Percentiles rank a stretch among this genome's conserved stretches.
These are phyloP conservation scores for Sceliomorpha sp. DNA, from an alignment of 2,888 invertebrate species.

Conservation along the genomic window DNA sequence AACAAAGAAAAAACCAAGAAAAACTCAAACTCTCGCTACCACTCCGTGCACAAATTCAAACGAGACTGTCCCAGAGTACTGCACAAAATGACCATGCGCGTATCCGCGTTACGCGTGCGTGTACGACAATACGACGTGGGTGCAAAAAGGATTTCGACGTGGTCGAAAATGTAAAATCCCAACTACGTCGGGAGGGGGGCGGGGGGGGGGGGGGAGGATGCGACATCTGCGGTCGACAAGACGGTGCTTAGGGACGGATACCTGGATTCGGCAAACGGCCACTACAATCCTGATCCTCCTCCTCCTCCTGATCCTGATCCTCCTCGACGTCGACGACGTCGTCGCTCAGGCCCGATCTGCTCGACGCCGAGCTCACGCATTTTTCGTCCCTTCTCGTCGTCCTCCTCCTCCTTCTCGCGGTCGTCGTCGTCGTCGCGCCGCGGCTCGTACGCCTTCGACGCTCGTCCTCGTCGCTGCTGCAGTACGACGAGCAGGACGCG, in stretches of 20 bases:
- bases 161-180: too few relatives aligned
- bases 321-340: constrained; percentile 60
- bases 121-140: too few relatives aligned
- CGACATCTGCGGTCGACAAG: constrained; percentile 43
- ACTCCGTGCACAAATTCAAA: too few relatives aligned
- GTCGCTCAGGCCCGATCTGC: constrained; percentile 62
- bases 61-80: too few relatives aligned
- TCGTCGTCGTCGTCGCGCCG: constrained; percentile 45
- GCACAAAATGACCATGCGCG: too few relatives aligned
- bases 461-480: constrained; percentile 72
- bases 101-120: too few relatives aligned
- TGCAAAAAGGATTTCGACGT: too few relatives aligned
- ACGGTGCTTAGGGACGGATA: constrained; percentile 71
- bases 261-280: constrained; percentile 79
- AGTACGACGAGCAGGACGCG: constrained; percentile 71
- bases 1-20: too few relatives aligned
- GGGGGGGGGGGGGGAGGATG: too few relatives aligned
- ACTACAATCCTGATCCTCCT: constrained; percentile 72
- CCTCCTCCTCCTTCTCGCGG: constrained; percentile 43
- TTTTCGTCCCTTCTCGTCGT: constrained; percentile 16
- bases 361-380: constrained; percentile 55
- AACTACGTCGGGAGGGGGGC: constrained; percentile 55
- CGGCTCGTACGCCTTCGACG: constrained; percentile 51
- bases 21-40: too few relatives aligned
- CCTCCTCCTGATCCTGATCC: too few relatives aligned